Conservation (phyloP, 2,113 vertebrate species). For the Henicopernis longicauda region DNA sequence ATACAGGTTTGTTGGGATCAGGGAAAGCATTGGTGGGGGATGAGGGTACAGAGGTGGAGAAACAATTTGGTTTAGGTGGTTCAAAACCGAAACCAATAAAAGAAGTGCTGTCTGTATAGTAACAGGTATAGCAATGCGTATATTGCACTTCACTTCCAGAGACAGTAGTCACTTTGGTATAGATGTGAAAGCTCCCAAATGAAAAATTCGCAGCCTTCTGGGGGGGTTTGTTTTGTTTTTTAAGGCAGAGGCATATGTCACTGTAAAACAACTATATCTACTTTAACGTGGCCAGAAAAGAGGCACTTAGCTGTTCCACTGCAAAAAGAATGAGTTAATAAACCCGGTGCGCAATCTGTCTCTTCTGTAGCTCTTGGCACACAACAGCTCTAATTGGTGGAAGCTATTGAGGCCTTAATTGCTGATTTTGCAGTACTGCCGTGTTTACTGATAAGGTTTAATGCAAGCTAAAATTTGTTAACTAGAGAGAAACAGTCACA, state of each 20-base stretch:
- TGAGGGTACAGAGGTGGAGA: background rate
- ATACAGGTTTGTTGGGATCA: background rate
- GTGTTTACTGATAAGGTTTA: constrained; percentile 60
- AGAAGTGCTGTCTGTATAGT: background rate
- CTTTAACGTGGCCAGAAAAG: constrained; percentile 20
- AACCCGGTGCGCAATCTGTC: background rate
- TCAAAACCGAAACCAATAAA: background rate
- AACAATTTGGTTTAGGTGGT: background rate
- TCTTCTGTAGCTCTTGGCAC: constrained; percentile 39
- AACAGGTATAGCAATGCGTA: background rate
- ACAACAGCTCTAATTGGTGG: constrained; percentile 34
- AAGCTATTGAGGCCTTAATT: constrained; percentile 56
- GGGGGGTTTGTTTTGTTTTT: background rate
- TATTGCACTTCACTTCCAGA: background rate
- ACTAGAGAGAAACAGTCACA: constrained; percentile 11
- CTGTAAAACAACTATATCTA: constrained; percentile 20
- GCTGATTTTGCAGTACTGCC: constrained; percentile 52
- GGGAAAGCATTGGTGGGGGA: background rate
- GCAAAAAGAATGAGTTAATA: constrained; percentile 55
- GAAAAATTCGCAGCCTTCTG: background rate
- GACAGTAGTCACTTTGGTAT: background rate
- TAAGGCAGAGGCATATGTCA: background rate
- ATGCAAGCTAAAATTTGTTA: constrained; percentile 46
- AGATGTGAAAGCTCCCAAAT: background rate
- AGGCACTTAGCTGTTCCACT: constrained; percentile 24